Percentiles rank a stretch among this genome's conserved stretches.
phyloP scores from a whole-genome alignment of 2,888 invertebrate species.

The Drosophila lacicola region DNA sequence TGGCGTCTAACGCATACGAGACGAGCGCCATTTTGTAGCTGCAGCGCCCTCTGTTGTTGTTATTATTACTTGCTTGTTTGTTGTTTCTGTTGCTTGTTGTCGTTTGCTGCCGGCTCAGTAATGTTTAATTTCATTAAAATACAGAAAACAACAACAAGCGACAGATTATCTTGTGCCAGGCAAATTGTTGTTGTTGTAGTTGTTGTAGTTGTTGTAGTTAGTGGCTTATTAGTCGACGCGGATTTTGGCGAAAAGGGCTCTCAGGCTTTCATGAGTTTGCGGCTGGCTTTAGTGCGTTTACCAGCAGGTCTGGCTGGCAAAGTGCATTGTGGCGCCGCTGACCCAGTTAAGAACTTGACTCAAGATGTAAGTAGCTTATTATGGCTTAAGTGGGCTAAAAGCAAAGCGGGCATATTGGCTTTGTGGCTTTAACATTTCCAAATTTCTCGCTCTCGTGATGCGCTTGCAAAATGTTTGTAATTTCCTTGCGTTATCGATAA shows the following conservation, averaged over 20 bases:
- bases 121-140: constrained; percentile 76
- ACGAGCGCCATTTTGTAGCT: neutral
- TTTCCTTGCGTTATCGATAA: no score
- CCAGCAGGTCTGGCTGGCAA: constrained; percentile 4
- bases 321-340: constrained; percentile 2
- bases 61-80: constrained; percentile 17
- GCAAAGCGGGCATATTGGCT: no score
- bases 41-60: constrained; percentile 24
- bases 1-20: neutral
- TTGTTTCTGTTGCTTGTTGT: constrained; percentile 24
- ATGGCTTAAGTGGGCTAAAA: neutral
- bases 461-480: no score
- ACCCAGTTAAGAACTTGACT: constrained; percentile 31
- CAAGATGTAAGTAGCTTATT: constrained; percentile 13
- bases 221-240: constrained; percentile 66
- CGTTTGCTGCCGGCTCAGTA: constrained; percentile 51
- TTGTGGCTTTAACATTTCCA: no score
- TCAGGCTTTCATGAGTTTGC: constrained; percentile 73
- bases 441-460: no score
- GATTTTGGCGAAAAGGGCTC: constrained; percentile 59
- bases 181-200: constrained; percentile 23
- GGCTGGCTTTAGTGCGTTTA: constrained; percentile 60
- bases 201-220: constrained; percentile 39
- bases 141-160: constrained; percentile 45
- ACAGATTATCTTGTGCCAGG: constrained; percentile 43